A percentile compares a stretch with the other conserved stretches of the same genome.
phyloP scores from a whole-genome alignment of 2,797 vertebrate genomes.

The Thunnus albacares region DNA sequence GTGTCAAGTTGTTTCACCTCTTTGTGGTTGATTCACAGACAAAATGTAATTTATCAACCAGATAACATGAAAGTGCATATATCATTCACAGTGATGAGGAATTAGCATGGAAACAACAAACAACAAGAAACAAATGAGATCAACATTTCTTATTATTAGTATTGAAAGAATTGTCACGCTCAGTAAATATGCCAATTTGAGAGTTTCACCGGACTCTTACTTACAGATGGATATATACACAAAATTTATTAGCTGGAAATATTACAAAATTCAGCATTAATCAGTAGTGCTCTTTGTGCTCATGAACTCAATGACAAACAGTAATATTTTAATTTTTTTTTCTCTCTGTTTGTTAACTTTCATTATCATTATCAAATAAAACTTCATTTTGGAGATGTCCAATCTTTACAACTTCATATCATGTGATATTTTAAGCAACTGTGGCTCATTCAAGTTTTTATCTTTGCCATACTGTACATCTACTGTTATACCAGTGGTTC shows the following conservation, averaged over 20 bases:
- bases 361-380: neutral
- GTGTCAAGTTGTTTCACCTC: neutral
- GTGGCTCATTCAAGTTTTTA: conserved; percentile 14
- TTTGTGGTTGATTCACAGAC: neutral
- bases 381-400: neutral
- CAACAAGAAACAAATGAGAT: neutral
- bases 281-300: neutral
- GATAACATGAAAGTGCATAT: neutral
- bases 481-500: too few species aligned
- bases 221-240: neutral
- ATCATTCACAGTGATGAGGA: neutral
- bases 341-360: neutral
- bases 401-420: neutral
- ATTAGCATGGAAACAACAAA: neutral
- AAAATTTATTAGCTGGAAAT: neutral
- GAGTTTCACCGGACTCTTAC: neutral
- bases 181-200: neutral
- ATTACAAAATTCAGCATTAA: neutral
- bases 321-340: conserved; percentile 4
- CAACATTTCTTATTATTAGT: neutral
- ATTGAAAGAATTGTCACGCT: neutral
- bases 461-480: neutral
- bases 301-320: neutral
- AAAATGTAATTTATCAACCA: neutral
- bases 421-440: neutral